phyloP scores from a whole-genome alignment of 2,888 invertebrate genomes.

The Xestoiulus laeticollis region DNA sequence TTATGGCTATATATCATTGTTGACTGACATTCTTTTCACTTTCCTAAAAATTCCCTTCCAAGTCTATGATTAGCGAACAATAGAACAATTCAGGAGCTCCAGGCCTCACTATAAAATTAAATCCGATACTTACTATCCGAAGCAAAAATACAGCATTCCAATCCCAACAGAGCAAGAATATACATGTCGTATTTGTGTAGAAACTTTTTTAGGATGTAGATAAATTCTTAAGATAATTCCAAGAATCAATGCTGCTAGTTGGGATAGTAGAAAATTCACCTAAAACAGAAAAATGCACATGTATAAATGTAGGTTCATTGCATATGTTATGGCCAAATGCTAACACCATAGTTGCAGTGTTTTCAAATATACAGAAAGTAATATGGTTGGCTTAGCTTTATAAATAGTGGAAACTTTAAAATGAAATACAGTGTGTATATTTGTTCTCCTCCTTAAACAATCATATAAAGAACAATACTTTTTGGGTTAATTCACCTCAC shows the following conservation, averaged over 20 bases:
- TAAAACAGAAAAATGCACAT: conserved; percentile 67
- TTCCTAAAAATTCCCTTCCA: neutral
- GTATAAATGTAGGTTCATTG: neutral
- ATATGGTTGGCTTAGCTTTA: too few relatives aligned
- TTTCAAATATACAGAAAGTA: too few relatives aligned
- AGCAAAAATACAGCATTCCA: conserved; percentile 85
- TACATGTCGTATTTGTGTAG: conserved; percentile 73
- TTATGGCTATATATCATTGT: neutral
- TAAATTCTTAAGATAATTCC: conserved; percentile 81
- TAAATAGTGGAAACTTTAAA: too few relatives aligned
- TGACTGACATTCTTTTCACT: neutral
- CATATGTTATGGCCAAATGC: too few relatives aligned
- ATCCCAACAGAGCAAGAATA: conserved; percentile 82
- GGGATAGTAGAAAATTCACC: conserved; percentile 86
- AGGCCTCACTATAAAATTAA: neutral
- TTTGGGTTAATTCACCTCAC: too few relatives aligned
- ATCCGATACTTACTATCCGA: conserved; percentile 75
- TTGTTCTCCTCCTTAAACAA: too few relatives aligned
- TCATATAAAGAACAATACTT: too few relatives aligned
- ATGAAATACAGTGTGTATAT: too few relatives aligned
- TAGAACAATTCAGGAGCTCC: neutral
- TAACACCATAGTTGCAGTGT: too few relatives aligned
- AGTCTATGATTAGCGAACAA: neutral
- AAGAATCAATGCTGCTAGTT: conserved; percentile 80
- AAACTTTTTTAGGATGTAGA: conserved; percentile 76